These are phyloP conservation scores for Himantopus leucocephalus DNA, from an alignment of 2,113 vertebrate species.

Conservation along the genomic window DNA sequence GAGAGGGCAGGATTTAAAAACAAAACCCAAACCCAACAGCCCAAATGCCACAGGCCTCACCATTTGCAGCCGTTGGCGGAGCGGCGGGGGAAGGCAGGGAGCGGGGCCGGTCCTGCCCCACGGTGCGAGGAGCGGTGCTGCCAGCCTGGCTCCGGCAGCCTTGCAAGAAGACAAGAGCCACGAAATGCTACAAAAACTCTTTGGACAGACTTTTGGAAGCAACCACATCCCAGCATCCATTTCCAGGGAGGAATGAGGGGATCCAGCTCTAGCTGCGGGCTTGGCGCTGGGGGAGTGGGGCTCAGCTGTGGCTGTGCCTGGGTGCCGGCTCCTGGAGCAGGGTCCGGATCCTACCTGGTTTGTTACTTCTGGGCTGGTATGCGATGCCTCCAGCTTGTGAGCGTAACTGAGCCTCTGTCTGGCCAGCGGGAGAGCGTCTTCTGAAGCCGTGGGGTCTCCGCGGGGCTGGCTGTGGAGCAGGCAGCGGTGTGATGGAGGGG, in stretches of 20 bases:
- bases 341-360: background rate
- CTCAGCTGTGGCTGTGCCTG: background rate
- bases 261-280: background rate
- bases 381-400: background rate
- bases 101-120: background rate
- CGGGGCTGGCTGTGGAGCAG: background rate
- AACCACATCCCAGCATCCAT: too few species aligned
- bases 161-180: background rate
- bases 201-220: background rate
- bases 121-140: background rate
- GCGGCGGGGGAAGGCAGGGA: background rate
- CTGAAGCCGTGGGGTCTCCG: fast-evolving
- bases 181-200: background rate
- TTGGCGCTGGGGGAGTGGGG: fast-evolving
- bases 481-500: background rate
- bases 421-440: fast-evolving
- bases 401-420: fast-evolving
- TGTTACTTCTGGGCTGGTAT: background rate
- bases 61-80: background rate
- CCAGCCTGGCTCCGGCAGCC: background rate
- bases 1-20: background rate
- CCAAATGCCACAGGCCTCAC: background rate
- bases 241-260: background rate
- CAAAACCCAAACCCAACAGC: background rate
- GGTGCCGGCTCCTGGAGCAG: background rate